Evolutionary conservation across 2,888 invertebrate species (phyloP), one percentile per base, ranked within the genome.

Genomic region (Platycnemis pennipes): DNA sequence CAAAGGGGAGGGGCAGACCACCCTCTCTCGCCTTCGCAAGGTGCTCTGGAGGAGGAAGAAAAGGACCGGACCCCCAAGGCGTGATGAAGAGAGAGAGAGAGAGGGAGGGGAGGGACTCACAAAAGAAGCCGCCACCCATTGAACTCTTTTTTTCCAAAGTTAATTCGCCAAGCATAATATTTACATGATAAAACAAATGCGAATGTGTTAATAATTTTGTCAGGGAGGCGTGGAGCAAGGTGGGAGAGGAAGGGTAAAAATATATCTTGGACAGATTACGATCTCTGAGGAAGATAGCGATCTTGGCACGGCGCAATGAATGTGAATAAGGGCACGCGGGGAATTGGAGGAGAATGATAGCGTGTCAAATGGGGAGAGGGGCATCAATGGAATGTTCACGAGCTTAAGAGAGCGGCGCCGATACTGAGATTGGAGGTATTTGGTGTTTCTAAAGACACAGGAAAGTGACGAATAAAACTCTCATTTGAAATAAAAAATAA

Each of bases 151-250:
- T 69, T 31, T 69, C 31, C 19, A 49, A 16, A 69, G 7, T 77
- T 77, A 77, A 77, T 77, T 77, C 37, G 77, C 37, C 37, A 37
- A 77, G 16, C 77, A 77, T 77, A 37, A 37, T 77, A 77, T 77
- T 77, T 77, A 77, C 77, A 77, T 37, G 77, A 13, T 7, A 77
- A 77, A 77, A 77, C 77, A 77, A 77, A 77, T 77, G 77, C 63
- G 37, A 77, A 37, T 13, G 31, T 37, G 31, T 16, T 77, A 63
- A 63, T 77, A 77, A 37, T 77, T 77, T 77, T n/a, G 8, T 13
- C 37, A 7, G 37, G 37, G 13, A 26, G 11, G 16, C 16, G 77
- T 2, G 31, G 16, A 37, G 31, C 11, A 1, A 1, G 69, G 63
- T 37, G 2, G 31, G 26, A 37, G 77, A 77, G 16, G 13, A 7